phyloP scores from a whole-genome alignment of 2,113 vertebrate genomes.

The Mastomys coucha region DNA sequence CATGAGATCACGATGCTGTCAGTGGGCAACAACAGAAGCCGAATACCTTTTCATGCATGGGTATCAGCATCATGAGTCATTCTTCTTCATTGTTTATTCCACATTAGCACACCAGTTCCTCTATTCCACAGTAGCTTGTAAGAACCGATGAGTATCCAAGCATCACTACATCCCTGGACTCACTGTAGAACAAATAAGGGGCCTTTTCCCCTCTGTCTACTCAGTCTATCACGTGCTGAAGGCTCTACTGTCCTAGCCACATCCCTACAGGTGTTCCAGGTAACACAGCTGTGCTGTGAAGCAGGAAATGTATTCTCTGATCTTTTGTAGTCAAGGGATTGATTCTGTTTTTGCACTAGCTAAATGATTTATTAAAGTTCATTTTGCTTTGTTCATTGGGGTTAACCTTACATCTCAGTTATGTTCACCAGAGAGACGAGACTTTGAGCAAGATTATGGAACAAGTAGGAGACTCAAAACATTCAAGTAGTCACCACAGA shows the following conservation, averaged over 20 bases:
- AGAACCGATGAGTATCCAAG: background rate
- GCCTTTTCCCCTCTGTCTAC: background rate
- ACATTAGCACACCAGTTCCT: background rate
- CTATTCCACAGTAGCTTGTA: background rate
- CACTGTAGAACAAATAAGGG: background rate
- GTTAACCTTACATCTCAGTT: conserved; percentile 62
- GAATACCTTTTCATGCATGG: background rate
- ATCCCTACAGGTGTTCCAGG: background rate
- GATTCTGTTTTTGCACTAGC: conserved; percentile 45
- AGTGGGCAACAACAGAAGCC: background rate
- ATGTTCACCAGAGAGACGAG: conserved; percentile 35
- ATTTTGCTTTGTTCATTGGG: conserved; percentile 65
- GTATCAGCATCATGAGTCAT: background rate
- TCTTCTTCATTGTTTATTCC: conserved; percentile 28
- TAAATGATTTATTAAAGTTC: conserved; percentile 72
- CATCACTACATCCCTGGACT: background rate
- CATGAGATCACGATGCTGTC: background rate
- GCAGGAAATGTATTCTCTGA: conserved; percentile 19
- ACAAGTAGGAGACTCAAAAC: background rate
- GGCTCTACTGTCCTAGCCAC: background rate
- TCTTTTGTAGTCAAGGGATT: conserved; percentile 47
- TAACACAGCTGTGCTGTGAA: background rate
- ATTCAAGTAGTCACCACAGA: background rate
- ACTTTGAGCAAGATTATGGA: conserved; percentile 13
- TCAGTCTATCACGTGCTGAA: background rate